Percentiles rank a stretch among this genome's conserved stretches.
phyloP scores from a whole-genome alignment of 2,888 invertebrate species.

The Crematogaster levior region DNA sequence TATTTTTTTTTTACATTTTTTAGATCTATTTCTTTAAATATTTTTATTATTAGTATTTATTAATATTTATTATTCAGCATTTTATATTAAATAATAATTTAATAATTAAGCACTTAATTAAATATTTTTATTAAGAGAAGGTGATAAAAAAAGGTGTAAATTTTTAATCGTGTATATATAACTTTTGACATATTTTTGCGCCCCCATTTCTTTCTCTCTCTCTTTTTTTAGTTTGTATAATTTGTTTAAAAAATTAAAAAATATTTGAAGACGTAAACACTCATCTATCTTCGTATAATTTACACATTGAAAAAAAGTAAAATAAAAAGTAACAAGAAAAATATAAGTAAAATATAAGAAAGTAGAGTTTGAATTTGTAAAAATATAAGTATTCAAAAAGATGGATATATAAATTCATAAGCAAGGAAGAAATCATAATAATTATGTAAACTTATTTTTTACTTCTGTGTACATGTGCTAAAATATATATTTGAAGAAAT shows the following conservation, averaged over 20 bases:
- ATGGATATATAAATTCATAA: background rate
- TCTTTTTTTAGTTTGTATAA: background rate
- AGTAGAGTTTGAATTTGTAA: too few relatives aligned
- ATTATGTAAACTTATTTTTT: background rate
- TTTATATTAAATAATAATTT: background rate
- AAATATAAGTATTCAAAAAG: background rate
- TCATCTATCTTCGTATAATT: background rate
- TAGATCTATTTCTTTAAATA: background rate
- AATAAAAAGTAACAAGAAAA: background rate
- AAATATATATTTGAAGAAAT: slow-evolving; percentile 6
- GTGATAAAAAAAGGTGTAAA: background rate
- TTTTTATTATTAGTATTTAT: background rate
- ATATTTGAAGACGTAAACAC: background rate
- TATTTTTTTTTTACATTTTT: background rate
- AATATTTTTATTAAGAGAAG: background rate
- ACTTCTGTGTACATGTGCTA: background rate
- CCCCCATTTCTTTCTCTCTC: too few relatives aligned
- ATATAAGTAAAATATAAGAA: background rate
- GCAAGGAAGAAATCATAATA: background rate
- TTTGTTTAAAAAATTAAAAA: background rate
- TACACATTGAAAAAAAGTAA: background rate
- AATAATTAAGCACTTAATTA: background rate
- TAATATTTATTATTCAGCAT: too few relatives aligned
- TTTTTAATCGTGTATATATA: background rate
- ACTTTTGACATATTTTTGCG: background rate